Conservation (phyloP, 1,140 invertebrate genomes). For the Nomia melanderi region DNA sequence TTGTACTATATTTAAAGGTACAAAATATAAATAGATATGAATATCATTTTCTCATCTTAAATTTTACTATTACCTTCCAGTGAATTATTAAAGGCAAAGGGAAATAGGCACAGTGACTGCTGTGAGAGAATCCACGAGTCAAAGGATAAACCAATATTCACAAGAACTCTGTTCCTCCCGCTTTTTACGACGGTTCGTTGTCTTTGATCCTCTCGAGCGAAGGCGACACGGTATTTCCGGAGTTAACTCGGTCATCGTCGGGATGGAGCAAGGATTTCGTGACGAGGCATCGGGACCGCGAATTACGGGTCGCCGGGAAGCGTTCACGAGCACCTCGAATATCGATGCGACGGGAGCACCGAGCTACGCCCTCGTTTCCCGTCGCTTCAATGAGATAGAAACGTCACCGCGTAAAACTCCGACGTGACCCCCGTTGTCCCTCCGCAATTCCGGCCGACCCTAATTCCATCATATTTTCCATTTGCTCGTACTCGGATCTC, state of each 20-base stretch:
- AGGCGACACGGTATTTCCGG: background rate
- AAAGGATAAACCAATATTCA: too few species aligned
- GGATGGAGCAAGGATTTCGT: slow-evolving; percentile 34
- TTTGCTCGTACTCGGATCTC: slow-evolving; percentile 11
- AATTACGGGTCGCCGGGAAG: slow-evolving; percentile 45
- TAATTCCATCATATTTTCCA: slow-evolving; percentile 43
- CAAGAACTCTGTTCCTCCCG: too few species aligned
- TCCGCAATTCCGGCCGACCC: background rate
- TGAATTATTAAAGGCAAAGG: too few species aligned
- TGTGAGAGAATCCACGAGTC: too few species aligned
- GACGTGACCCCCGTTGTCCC: slow-evolving; percentile 6
- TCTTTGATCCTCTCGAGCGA: background rate
- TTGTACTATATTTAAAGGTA: too few species aligned
- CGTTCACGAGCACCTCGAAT: slow-evolving; percentile 24
- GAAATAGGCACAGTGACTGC: too few species aligned
- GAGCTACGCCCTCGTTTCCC: background rate
- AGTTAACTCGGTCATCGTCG: background rate
- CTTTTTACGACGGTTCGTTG: too few species aligned
- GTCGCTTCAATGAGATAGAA: slow-evolving; percentile 25
- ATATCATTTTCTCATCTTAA: too few species aligned
- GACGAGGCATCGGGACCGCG: slow-evolving; percentile 42
- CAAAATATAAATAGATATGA: too few species aligned
- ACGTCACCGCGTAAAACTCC: slow-evolving; percentile 6
- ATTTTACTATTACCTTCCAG: too few species aligned
- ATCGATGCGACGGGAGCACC: slow-evolving; percentile 32